These are phyloP conservation scores for Spea hammondii DNA, from an alignment of 2,797 vertebrate genomes.

Conservation along the genomic window DNA sequence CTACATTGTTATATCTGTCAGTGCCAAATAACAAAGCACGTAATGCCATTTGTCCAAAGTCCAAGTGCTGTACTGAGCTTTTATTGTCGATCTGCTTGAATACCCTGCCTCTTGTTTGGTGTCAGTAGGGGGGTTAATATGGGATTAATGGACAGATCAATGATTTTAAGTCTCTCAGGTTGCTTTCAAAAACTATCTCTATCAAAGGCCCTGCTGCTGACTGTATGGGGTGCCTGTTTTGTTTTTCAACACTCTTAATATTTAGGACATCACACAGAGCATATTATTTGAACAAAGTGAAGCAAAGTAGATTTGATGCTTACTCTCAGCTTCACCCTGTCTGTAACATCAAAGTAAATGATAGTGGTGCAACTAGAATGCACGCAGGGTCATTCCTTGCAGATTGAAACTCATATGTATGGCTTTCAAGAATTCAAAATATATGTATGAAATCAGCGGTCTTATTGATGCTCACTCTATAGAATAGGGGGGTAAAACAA, in stretches of 20 bases:
- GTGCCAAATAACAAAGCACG: background rate
- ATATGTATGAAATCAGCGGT: conserved; percentile 48
- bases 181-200: conserved; percentile 44
- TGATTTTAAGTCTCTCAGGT: conserved; percentile 22
- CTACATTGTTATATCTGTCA: conserved; percentile 25
- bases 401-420: conserved; percentile 29
- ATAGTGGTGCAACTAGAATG: conserved; percentile 26
- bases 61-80: conserved; percentile 10
- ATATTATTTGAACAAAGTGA: conserved; percentile 4
- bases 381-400: conserved; percentile 24
- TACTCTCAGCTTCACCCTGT: conserved; percentile 29
- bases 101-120: background rate
- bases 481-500: conserved; percentile 33
- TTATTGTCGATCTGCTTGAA: conserved; percentile 22
- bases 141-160: conserved; percentile 45
- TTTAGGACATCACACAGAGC: background rate
- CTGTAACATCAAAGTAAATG: conserved; percentile 26
- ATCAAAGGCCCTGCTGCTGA: background rate
- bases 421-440: conserved; percentile 50
- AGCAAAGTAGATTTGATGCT: conserved; percentile 10
- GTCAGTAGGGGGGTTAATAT: conserved; percentile 25
- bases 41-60: conserved; percentile 26
- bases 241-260: background rate
- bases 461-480: conserved; percentile 36
- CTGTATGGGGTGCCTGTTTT: conserved; percentile 17